Evolutionary conservation across 1,140 invertebrate genomes (phyloP).

Genomic region (Panagrolaimus sp.): DNA sequence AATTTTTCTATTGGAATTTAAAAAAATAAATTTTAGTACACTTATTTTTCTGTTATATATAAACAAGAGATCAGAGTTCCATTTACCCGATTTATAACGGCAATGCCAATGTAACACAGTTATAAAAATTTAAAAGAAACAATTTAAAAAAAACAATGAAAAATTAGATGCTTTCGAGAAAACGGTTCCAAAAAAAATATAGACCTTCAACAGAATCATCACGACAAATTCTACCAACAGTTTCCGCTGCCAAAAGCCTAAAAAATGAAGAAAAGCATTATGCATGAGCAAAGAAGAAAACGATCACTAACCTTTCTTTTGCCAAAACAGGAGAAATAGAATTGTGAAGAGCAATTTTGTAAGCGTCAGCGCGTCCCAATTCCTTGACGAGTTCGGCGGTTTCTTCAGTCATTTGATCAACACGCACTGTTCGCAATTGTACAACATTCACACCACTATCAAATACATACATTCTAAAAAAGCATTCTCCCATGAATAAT

Average conservation of each 20-base stretch:
- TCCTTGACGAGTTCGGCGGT: conserved; percentile 30
- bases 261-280: conserved; percentile 32
- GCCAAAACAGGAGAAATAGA: conserved; percentile 39
- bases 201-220: conserved; percentile 44
- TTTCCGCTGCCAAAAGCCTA: conserved; percentile 37
- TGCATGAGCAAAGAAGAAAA: not conserved
- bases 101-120: conserved; percentile 7
- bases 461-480: conserved; percentile 35
- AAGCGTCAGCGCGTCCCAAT: conserved; percentile 26
- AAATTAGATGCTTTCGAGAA: conserved; percentile 66
- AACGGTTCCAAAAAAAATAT: conserved; percentile 42
- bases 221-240: conserved; percentile 35
- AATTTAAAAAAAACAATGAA: not conserved
- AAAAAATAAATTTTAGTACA: too few relatives aligned
- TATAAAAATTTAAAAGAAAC: conserved; percentile 5
- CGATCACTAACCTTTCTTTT: conserved; percentile 28
- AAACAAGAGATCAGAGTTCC: too few relatives aligned
- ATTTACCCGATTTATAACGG: conserved; percentile 10
- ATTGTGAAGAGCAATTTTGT: conserved; percentile 27
- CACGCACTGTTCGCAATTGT: conserved; percentile 26
- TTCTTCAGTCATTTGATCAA: conserved; percentile 24
- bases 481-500: not conserved
- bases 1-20: too few relatives aligned
- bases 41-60: too few relatives aligned
- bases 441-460: conserved; percentile 38